These are phyloP conservation scores for Sebastes oblongus DNA, from an alignment of 2,797 vertebrate genomes.

Conservation along the genomic window DNA sequence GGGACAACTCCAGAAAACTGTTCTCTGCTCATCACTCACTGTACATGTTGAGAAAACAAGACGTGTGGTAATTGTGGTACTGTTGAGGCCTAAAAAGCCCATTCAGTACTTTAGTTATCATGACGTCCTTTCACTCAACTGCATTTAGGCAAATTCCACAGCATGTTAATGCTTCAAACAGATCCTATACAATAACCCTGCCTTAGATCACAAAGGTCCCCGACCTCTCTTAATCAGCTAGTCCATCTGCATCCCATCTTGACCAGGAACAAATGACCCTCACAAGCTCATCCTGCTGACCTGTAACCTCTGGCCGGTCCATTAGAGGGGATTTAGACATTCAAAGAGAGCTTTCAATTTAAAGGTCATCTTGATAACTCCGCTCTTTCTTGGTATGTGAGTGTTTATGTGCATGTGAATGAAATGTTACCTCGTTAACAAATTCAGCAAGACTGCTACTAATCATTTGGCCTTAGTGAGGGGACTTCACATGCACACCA, in stretches of 20 bases:
- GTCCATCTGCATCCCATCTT: slow-evolving; percentile 38
- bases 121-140: background rate
- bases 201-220: slow-evolving; percentile 33
- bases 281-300: slow-evolving; percentile 58
- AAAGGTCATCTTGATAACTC: slow-evolving; percentile 63
- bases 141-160: background rate
- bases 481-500: slow-evolving; percentile 29
- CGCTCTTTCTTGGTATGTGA: slow-evolving; percentile 16
- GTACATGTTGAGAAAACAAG: background rate
- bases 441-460: slow-evolving; percentile 48
- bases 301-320: slow-evolving; percentile 50
- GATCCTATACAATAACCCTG: slow-evolving; percentile 22
- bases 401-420: slow-evolving; percentile 29
- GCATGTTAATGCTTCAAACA: background rate
- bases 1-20: background rate
- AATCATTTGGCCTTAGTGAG: slow-evolving; percentile 34
- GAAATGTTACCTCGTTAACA: slow-evolving; percentile 62
- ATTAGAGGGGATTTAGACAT: slow-evolving; percentile 61
- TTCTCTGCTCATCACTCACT: background rate
- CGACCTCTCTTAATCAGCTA: slow-evolving; percentile 50
- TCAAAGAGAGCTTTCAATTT: slow-evolving; percentile 43
- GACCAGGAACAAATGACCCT: slow-evolving; percentile 60
- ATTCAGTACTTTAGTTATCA: background rate
- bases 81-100: background rate
- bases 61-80: background rate